These are phyloP conservation scores for Holcopasites calliopsidis DNA, from an alignment of 1,140 invertebrate genomes.

Conservation along the genomic window DNA sequence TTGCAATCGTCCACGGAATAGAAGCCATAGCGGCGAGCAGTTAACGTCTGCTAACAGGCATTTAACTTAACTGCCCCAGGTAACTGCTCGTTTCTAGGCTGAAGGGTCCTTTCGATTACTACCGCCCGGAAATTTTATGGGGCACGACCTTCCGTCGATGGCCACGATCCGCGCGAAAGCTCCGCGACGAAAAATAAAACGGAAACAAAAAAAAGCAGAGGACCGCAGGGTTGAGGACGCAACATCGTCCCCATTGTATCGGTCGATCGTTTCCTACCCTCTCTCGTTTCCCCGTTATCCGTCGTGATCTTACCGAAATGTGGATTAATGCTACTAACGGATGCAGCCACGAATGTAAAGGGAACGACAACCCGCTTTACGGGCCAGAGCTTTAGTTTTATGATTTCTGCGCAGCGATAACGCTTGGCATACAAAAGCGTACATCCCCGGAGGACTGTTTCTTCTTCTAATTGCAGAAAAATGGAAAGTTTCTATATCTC, in stretches of 20 bases:
- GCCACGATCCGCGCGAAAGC: constrained; percentile 29
- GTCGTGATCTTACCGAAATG: background rate
- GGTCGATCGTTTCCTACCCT: background rate
- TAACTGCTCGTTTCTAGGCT: constrained; percentile 79
- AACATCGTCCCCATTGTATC: background rate
- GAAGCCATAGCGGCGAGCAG: constrained; percentile 71
- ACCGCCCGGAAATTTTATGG: constrained; percentile 74
- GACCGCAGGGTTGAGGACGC: background rate
- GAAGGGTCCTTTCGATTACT: constrained; percentile 78
- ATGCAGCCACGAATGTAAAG: background rate
- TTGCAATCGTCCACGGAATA: constrained; percentile 77
- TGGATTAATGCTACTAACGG: constrained; percentile 21
- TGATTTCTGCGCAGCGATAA: background rate
- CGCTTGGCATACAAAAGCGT: background rate
- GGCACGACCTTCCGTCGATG: constrained; percentile 57
- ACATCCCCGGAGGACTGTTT: too few species aligned
- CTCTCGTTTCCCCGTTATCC: constrained; percentile 1
- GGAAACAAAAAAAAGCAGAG: background rate
- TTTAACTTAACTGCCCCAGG: constrained; percentile 79
- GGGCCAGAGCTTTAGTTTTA: background rate
- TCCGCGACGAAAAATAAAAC: constrained; percentile 4
- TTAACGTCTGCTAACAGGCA: constrained; percentile 79
- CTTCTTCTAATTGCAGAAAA: background rate
- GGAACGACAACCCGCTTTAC: constrained; percentile 1
- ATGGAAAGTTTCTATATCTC: too few species aligned